Evolutionary conservation across 2,797 vertebrate genomes (phyloP).

Genomic region (Pseudochirops corinnae): DNA sequence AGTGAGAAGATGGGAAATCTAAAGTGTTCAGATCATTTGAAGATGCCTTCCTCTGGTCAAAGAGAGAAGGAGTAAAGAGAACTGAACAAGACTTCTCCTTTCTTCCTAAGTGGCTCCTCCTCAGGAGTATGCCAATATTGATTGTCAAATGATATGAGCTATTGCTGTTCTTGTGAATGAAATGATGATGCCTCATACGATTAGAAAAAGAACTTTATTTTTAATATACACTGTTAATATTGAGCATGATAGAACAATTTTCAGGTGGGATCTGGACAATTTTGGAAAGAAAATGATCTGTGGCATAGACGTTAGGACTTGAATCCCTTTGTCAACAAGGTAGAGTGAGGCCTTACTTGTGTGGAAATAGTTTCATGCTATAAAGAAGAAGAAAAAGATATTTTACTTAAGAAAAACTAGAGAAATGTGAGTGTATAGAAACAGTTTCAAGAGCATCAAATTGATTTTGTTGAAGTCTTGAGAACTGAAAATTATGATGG

Average conservation of each 20-base stretch:
- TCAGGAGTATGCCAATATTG: not conserved
- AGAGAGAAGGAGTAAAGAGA: not conserved
- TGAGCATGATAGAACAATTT: not conserved
- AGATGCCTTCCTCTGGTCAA: not conserved
- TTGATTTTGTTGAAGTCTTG: not conserved
- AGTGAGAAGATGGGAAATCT: not conserved
- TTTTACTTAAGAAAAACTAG: not conserved
- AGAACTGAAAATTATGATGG: not conserved
- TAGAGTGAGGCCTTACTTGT: not conserved
- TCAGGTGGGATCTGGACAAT: not conserved
- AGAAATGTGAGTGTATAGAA: not conserved
- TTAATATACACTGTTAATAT: not conserved
- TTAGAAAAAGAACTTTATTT: not conserved
- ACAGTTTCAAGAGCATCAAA: not conserved
- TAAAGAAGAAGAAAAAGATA: not conserved
- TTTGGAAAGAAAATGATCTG: not conserved
- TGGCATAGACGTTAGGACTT: not conserved
- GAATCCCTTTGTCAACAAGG: not conserved
- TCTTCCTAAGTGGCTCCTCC: not conserved
- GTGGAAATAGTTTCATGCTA: not conserved
- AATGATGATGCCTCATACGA: not conserved
- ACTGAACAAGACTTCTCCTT: not conserved
- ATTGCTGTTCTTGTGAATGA: not conserved
- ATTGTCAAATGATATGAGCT: not conserved
- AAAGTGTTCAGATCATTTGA: not conserved